Evolutionary conservation across 2,797 vertebrate species (phyloP).

Genomic region (Cynodonichthys magdalenae): DNA sequence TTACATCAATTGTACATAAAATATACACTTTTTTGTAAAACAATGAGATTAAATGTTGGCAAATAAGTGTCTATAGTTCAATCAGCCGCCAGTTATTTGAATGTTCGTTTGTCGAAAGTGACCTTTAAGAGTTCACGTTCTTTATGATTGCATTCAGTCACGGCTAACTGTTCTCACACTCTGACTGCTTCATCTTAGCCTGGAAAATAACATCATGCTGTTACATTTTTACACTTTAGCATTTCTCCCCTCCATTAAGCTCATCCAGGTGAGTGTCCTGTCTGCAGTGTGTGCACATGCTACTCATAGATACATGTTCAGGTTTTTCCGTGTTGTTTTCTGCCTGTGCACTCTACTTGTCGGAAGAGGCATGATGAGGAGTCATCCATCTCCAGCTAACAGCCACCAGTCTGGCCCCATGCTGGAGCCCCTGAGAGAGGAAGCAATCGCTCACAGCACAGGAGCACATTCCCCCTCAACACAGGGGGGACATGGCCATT

Average conservation of each 20-base stretch:
- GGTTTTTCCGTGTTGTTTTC: constrained; percentile 58
- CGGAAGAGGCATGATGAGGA: constrained; percentile 70
- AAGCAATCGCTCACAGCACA: constrained; percentile 84
- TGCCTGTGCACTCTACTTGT: constrained; percentile 64
- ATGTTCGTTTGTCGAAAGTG: background rate
- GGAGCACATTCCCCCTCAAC: constrained; percentile 77
- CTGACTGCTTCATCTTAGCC: background rate
- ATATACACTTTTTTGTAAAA: too few relatives aligned
- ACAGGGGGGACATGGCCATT: constrained; percentile 78
- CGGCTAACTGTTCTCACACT: background rate
- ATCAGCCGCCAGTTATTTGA: background rate
- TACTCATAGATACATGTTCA: constrained; percentile 33
- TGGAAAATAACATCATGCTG: background rate
- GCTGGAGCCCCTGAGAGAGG: constrained; percentile 81
- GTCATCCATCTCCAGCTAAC: constrained; percentile 83
- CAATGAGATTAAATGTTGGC: too few relatives aligned
- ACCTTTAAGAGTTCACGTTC: background rate
- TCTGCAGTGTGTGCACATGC: constrained; percentile 19
- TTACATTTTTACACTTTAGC: constrained; percentile 8
- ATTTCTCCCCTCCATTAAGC: constrained; percentile 1
- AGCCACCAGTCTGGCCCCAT: constrained; percentile 83
- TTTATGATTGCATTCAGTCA: background rate
- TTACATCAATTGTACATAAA: too few relatives aligned
- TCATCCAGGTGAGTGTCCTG: constrained; percentile 3
- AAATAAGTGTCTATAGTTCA: background rate